Conservation (phyloP, 2,888 invertebrate genomes). For the Coenonympha glycerion region DNA sequence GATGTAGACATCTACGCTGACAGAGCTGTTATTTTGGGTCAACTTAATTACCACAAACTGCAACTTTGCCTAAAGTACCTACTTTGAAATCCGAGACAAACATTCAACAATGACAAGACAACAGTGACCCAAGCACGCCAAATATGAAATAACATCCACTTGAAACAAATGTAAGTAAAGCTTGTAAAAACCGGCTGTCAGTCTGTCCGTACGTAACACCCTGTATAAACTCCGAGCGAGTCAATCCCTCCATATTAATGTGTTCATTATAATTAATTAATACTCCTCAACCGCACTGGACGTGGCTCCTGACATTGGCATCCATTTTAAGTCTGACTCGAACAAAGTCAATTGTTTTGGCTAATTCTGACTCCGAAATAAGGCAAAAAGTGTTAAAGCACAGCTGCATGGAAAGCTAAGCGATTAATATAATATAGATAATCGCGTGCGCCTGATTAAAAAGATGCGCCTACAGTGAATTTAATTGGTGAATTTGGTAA, state of each 20-base stretch:
- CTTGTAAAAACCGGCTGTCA: neutral
- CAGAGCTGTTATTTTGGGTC: no score
- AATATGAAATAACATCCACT: neutral
- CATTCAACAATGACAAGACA: no score
- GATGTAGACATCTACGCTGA: no score
- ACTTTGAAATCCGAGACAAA: no score
- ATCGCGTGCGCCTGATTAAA: no score
- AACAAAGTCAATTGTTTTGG: constrained; percentile 66
- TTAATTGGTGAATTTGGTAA: no score
- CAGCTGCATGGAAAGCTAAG: constrained; percentile 12
- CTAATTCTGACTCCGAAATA: constrained; percentile 58
- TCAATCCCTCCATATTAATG: constrained; percentile 35
- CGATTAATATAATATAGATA: no score
- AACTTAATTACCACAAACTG: no score
- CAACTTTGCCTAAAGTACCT: no score
- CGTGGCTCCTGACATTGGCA: constrained; percentile 53
- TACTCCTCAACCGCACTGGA: constrained; percentile 50
- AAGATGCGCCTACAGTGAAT: no score
- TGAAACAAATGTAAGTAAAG: neutral
- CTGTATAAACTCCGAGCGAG: constrained; percentile 17
- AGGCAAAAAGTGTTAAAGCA: constrained; percentile 32
- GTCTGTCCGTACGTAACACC: constrained; percentile 6
- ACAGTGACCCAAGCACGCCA: no score
- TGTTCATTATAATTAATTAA: constrained; percentile 60
- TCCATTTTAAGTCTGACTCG: constrained; percentile 68